These are phyloP conservation scores for Hirudinaria manillensis DNA, from an alignment of 2,888 invertebrate genomes.

Conservation along the genomic window DNA sequence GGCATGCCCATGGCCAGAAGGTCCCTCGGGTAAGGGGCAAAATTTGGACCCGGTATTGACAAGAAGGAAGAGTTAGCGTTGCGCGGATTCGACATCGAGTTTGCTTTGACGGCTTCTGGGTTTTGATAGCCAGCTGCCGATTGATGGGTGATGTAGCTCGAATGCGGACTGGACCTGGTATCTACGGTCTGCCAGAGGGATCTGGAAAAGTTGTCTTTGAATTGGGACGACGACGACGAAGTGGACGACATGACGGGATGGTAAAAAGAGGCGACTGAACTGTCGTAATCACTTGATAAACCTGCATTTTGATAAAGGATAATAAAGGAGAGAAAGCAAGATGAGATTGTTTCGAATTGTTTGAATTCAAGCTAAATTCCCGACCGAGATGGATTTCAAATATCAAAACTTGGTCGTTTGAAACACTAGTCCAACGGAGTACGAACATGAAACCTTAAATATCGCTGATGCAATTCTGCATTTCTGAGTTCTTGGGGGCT, in stretches of 20 bases:
- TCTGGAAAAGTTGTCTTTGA: neutral
- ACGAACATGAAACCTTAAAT: no score
- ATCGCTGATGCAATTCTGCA: no score
- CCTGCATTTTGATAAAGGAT: no score
- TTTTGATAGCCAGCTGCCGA: neutral
- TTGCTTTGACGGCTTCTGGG: neutral
- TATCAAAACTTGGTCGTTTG: no score
- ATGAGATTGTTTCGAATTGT: no score
- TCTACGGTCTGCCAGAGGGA: neutral
- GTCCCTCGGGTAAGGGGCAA: neutral
- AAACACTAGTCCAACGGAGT: no score
- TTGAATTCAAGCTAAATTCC: no score
- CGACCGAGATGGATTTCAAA: no score
- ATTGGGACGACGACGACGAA: neutral
- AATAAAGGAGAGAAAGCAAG: no score
- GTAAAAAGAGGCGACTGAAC: no score
- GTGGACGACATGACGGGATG: neutral
- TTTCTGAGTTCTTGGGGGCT: no score
- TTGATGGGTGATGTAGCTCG: conserved; percentile 5
- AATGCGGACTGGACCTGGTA: neutral
- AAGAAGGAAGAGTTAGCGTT: neutral
- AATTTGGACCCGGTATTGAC: neutral
- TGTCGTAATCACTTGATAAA: no score
- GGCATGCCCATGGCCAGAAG: neutral
- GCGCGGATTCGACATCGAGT: neutral